These are phyloP conservation scores for Microcebus tavaratra DNA, from an alignment of 2,113 vertebrate genomes.

Conservation along the genomic window DNA sequence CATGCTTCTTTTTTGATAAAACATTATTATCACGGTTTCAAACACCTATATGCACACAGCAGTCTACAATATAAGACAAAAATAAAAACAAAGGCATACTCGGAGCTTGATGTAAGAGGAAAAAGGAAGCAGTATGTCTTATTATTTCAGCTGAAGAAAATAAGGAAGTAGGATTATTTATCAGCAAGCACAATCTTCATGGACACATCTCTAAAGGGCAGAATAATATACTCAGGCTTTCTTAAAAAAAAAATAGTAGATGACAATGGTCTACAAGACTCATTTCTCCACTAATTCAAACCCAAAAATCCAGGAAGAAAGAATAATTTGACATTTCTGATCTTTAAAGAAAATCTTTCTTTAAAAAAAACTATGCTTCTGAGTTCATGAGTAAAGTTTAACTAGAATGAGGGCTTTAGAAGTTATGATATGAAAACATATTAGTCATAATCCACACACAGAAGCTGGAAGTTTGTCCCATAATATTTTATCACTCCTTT, in stretches of 20 bases:
- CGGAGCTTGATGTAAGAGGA: conserved; percentile 40
- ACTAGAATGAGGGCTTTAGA: neutral
- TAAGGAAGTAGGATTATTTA: conserved; percentile 46
- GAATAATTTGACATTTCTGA: conserved; percentile 25
- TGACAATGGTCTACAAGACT: neutral
- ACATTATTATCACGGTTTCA: conserved; percentile 1
- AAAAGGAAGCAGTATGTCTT: conserved; percentile 38
- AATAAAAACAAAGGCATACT: conserved; percentile 52
- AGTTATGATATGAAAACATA: conserved; percentile 9
- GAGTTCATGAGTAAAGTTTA: neutral
- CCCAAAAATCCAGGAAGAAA: conserved; percentile 3
- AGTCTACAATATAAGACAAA: conserved; percentile 51
- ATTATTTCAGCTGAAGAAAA: conserved; percentile 57
- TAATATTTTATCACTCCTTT: neutral
- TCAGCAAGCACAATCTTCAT: conserved; percentile 37
- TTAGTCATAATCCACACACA: neutral
- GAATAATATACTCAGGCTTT: neutral
- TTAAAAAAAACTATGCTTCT: neutral
- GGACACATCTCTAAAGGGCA: conserved; percentile 8
- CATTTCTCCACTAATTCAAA: conserved; percentile 19
- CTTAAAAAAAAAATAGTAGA: neutral
- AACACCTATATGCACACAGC: neutral
- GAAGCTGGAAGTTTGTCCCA: neutral
- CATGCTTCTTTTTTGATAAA: conserved; percentile 22
- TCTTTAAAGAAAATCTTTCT: conserved; percentile 3